Base-by-base conservation (phyloP, 37 sponge, comb jelly and placozoan species). In the Chondrilla cf. caribensis region DNA sequence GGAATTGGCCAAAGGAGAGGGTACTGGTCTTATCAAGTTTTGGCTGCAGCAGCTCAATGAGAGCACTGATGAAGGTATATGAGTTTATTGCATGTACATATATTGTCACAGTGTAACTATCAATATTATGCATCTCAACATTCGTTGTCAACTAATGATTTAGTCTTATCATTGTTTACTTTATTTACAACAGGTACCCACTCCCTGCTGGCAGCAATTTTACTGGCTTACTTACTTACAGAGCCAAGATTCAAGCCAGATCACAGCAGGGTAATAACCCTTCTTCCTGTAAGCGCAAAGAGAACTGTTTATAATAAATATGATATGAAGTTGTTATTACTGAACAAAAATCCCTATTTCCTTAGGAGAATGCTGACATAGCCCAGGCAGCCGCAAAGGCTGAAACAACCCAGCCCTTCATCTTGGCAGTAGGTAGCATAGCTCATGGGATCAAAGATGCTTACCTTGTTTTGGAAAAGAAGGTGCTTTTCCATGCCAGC, bases 401-500 rank as follows among this genome's bases (percentile, higher is more conserved):
- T 9, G 64, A 62, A 9, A 62, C 6, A 9, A 62, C 4, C 64
- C 64, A 62, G 22, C 18, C 29, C 8, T 7, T 9, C 5, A 62
- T 62, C 64, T 62, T 62, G 29, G 64, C 29, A 19, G 64, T 62
- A 62, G 64, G 64, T 7, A 62, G 22, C 64, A 62, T 62, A n/a
- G 15, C 5, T 7, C 6, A 28, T 62, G 64, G 64, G 18, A 62
- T 62, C 64, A 62, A 15, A 28, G 64, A 62, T 28, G 64, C 64
- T 7, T 62, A 62, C 22, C 6, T 62, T 28, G 22, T 62, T 28
- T 29, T 62, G 25, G 64, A 62, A 28, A 62, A 62, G 64, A 62
- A 62, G 22, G 64, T 62, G 64, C 64, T 62, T 9, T 62, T 62
- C 64, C 8, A 62, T 7, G 64, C 64, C 64, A 62, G 18, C 8